Evolutionary conservation across 1,140 invertebrate species (phyloP).

Genomic region (Monomorium pharaonis): DNA sequence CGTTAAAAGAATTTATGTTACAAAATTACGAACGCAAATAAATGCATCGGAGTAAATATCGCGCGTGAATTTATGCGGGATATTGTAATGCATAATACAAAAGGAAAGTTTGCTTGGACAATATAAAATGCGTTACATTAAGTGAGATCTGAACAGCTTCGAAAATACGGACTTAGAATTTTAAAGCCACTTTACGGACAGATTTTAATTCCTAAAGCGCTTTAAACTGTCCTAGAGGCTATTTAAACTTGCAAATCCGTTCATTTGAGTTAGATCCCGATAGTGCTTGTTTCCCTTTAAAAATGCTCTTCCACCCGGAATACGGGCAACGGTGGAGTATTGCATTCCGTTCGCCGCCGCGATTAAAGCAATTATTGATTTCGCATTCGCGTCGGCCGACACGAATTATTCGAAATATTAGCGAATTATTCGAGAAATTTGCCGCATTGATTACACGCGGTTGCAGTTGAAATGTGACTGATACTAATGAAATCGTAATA

Average conservation of each 20-base stretch:
- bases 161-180: constrained; percentile 53
- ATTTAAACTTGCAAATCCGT: constrained; percentile 64
- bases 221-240: constrained; percentile 54
- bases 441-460: constrained; percentile 41
- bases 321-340: constrained; percentile 27
- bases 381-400: constrained; percentile 35
- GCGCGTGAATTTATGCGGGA: neutral
- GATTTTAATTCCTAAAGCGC: constrained; percentile 63
- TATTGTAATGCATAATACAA: constrained; percentile 11
- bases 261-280: constrained; percentile 42
- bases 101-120: constrained; percentile 4
- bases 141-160: constrained; percentile 46
- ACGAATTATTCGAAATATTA: constrained; percentile 57
- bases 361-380: constrained; percentile 61
- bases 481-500: constrained; percentile 7
- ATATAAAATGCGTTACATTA: constrained; percentile 37
- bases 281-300: constrained; percentile 51
- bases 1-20: constrained; percentile 9
- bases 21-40: constrained; percentile 4
- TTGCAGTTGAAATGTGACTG: constrained; percentile 20
- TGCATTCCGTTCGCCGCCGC: constrained; percentile 36
- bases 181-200: constrained; percentile 52
- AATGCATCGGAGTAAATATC: neutral
- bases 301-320: constrained; percentile 33
- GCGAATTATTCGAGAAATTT: constrained; percentile 49